A percentile compares a stretch with the other conserved stretches of the same genome.
These are phyloP conservation scores for Monopterus albus DNA, from an alignment of 2,113 vertebrate genomes.

Conservation along the genomic window DNA sequence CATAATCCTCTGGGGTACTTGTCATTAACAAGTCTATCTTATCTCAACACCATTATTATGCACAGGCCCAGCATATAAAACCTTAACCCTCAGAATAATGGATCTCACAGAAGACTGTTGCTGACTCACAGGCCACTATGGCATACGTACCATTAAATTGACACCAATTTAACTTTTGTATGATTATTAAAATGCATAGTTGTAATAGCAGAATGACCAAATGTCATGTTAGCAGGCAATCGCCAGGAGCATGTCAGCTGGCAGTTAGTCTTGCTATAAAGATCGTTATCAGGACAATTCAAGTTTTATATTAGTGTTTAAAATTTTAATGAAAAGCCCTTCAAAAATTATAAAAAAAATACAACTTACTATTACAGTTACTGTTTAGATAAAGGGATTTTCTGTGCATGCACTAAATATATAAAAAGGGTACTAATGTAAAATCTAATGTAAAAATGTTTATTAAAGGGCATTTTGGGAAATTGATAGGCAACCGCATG, in stretches of 20 bases:
- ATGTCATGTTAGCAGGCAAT: conserved; percentile 50
- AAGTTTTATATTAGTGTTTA: conserved; percentile 36
- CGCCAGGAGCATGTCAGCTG: conserved; percentile 39
- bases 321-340: conserved; percentile 37
- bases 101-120: conserved; percentile 41
- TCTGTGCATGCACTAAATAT: conserved; percentile 1
- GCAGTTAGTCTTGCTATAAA: not conserved
- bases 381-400: conserved; percentile 18
- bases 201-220: conserved; percentile 38
- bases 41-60: conserved; percentile 26
- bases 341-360: conserved; percentile 43
- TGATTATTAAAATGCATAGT: conserved; percentile 46
- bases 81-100: conserved; percentile 46
- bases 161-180: conserved; percentile 43
- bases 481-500: not conserved
- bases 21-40: conserved; percentile 23
- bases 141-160: conserved; percentile 39
- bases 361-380: conserved; percentile 23
- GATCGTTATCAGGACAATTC: conserved; percentile 17
- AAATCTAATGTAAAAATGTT: not conserved
- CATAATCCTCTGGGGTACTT: conserved; percentile 1
- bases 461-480: not conserved
- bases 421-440: not conserved
- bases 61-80: conserved; percentile 36
- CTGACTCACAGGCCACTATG: conserved; percentile 21